A percentile compares a stretch with the other conserved stretches of the same genome.
Evolutionary conservation across 2,797 vertebrate genomes (phyloP).

Genomic region (Cryptoblepharus egeriae): DNA sequence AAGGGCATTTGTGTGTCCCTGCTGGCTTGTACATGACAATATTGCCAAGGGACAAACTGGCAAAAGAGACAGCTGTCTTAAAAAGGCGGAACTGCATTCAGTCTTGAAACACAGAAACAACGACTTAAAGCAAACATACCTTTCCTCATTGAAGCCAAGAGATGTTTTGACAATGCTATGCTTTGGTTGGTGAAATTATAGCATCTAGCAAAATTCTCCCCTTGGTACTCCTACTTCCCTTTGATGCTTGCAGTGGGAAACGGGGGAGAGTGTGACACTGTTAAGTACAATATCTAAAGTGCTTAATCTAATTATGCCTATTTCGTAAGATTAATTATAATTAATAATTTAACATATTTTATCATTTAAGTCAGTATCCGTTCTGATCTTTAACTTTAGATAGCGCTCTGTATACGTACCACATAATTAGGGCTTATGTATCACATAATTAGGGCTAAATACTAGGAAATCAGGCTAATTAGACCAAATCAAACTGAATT

Average conservation of each 20-base stretch:
- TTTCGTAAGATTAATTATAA: slow-evolving; percentile 86
- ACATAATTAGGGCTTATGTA: slow-evolving; percentile 84
- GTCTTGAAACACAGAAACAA: neutral
- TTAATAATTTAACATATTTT: slow-evolving; percentile 87
- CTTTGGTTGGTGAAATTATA: neutral
- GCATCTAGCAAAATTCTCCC: neutral
- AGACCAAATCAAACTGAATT: slow-evolving; percentile 86
- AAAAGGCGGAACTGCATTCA: neutral
- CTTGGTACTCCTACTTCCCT: slow-evolving; percentile 56
- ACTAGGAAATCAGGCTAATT: slow-evolving; percentile 86
- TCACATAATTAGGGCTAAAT: slow-evolving; percentile 86
- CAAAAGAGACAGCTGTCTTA: neutral
- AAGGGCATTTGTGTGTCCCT: neutral
- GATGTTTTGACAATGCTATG: slow-evolving; percentile 58
- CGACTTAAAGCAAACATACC: slow-evolving; percentile 7
- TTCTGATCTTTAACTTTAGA: slow-evolving; percentile 87
- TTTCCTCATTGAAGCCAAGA: slow-evolving; percentile 25
- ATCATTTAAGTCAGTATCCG: slow-evolving; percentile 85
- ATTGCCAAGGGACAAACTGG: rapidly evolving
- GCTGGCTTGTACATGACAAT: rapidly evolving
- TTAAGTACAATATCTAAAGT: slow-evolving; percentile 82
- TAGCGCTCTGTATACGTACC: slow-evolving; percentile 81
- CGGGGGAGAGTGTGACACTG: slow-evolving; percentile 59
- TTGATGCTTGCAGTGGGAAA: slow-evolving; percentile 63
- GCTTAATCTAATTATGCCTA: slow-evolving; percentile 84